Base-by-base conservation (phyloP, 1,140 invertebrate species). In the Brachionus angularis region DNA sequence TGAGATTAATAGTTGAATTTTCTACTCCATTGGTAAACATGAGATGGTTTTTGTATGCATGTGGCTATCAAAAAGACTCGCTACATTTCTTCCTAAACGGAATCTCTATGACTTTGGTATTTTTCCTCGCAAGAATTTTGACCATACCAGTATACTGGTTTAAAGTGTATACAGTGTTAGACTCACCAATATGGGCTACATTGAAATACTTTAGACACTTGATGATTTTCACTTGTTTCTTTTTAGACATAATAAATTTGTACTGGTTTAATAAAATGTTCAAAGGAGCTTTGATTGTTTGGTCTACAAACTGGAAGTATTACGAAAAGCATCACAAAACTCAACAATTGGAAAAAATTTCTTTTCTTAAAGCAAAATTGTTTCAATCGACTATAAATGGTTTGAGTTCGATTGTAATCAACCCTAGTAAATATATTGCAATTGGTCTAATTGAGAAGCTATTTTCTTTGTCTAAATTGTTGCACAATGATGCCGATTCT, bases 1-100 rank as follows among this genome's bases (percentile, higher is more conserved):
- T 76, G 69, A 73, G 79, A 36, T 71, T 80, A 18, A 71, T 80
- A 2, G 79, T 78, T 50, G 79, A 80, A 75, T 76, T 80, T 64
- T 80, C 79, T 42, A 80, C 79, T 55, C 78, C 78, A 23, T 78
- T 79, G 74, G 78, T 80, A n/a, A 79, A 80, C 72, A 74, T 78
- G 52, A 76, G 79, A 73, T 79, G 78, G 77, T 78, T 78, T 64
- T 72, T 80, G 14, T 75, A 78, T 47, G 73, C 73, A 46, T 52
- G 77, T 12, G 75, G 76, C 18, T 78, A 77, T 73, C 58, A 71
- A 21, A 77, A 76, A 70, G 74, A 71, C 27, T 77, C 75, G 49
- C 42, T 61, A 25, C n/a, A 75, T 27, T 77, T 76, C 71, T 72
- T 79, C 18, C 55, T 75, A 8, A 80, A 80, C 73, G 79, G 78